phyloP scores from a whole-genome alignment of 2,113 vertebrate genomes.

The Bubo blakistoni region DNA sequence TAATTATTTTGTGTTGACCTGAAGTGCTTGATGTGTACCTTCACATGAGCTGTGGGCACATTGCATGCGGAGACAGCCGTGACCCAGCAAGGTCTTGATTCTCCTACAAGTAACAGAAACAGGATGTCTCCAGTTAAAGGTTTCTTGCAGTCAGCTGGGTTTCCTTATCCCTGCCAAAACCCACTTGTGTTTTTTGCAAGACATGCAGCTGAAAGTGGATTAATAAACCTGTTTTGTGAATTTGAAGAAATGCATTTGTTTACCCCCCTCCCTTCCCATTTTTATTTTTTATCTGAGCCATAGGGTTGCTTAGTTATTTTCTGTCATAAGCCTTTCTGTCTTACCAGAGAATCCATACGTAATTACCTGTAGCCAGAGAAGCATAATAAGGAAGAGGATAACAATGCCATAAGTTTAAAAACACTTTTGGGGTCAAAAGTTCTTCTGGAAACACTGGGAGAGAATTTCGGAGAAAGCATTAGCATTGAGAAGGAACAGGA shows the following conservation, averaged over 20 bases:
- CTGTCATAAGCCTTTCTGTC: not conserved
- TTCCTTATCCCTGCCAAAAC: not conserved
- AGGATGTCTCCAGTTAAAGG: not conserved
- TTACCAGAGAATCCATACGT: not conserved
- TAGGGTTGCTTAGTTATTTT: not conserved
- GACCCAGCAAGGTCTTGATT: not conserved
- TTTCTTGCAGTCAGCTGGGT: not conserved
- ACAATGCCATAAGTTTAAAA: slow-evolving; percentile 47
- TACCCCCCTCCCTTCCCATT: rapidly evolving
- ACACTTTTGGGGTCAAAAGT: slow-evolving; percentile 54
- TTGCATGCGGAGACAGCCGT: rapidly evolving
- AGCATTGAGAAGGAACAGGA: slow-evolving; percentile 28
- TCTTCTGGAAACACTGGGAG: slow-evolving; percentile 39
- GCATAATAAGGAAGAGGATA: slow-evolving; percentile 16
- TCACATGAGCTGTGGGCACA: rapidly evolving
- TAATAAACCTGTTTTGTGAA: not conserved
- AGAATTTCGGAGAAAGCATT: slow-evolving; percentile 61
- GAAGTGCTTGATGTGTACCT: not conserved
- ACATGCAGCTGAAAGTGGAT: not conserved
- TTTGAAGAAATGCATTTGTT: not conserved
- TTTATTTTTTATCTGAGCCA: not conserved
- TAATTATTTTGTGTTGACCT: not conserved
- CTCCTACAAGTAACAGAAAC: not conserved
- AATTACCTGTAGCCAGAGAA: slow-evolving; percentile 45
- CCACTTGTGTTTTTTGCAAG: not conserved